A percentile compares a stretch with the other conserved stretches of the same genome.
Conservation (phyloP, 1,140 invertebrate genomes). For the Parasteatoda tepidariorum region DNA sequence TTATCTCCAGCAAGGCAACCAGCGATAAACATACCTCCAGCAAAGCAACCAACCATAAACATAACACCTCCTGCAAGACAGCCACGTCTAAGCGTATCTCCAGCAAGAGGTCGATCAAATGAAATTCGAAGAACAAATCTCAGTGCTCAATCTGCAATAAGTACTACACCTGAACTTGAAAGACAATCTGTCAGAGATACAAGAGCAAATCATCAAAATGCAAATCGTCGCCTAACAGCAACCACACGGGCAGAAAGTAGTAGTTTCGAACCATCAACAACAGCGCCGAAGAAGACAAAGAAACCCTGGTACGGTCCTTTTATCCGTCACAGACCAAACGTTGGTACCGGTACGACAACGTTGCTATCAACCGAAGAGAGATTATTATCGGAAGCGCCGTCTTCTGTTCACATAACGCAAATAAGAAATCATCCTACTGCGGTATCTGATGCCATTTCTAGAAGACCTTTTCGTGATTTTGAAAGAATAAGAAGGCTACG, state of each 20-base stretch:
- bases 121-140: no score
- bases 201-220: neutral
- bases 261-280: neutral
- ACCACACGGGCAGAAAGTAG: neutral
- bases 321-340: constrained; percentile 21
- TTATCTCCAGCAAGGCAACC: no score
- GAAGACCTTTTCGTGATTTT: neutral
- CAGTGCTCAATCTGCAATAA: no score
- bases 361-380: neutral
- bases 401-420: neutral
- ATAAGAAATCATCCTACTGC: neutral
- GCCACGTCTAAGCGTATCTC: no score
- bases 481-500: neutral
- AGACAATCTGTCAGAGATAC: no score
- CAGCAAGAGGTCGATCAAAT: no score
- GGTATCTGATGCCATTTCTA: neutral
- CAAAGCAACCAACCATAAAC: no score
- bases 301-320: constrained; percentile 34
- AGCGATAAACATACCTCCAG: no score
- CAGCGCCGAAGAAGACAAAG: neutral
- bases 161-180: no score
- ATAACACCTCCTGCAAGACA: no score
- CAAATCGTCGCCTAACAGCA: neutral
- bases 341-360: neutral
- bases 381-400: neutral